Evolutionary conservation across 2,113 vertebrate genomes (phyloP).

Genomic region (Baryphthengus martii): DNA sequence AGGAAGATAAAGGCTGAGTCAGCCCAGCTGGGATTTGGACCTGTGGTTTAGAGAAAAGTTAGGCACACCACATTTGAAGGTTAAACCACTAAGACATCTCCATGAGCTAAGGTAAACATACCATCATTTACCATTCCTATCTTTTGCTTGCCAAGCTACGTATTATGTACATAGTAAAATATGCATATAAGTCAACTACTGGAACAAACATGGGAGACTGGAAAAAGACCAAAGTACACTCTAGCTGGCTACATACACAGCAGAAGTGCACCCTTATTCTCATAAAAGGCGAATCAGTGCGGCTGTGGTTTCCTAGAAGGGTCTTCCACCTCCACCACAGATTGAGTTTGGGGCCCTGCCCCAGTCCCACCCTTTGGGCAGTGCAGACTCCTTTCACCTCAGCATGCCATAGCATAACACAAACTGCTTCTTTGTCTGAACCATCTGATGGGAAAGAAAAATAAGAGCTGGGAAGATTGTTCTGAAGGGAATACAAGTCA

Average conservation of each 20-base stretch:
- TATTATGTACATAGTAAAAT: conserved; percentile 45
- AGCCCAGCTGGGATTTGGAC: conserved; percentile 35
- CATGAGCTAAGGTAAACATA: conserved; percentile 54
- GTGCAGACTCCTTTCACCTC: neutral
- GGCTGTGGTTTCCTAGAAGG: neutral
- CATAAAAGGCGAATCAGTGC: neutral
- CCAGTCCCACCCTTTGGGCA: neutral
- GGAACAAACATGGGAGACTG: neutral
- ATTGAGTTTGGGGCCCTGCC: no score
- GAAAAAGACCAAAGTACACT: neutral
- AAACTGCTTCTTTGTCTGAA: neutral
- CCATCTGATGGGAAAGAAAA: neutral
- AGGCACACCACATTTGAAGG: conserved; percentile 50
- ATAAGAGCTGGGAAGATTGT: neutral
- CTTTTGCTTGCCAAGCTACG: conserved; percentile 38
- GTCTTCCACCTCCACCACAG: neutral
- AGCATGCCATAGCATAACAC: neutral
- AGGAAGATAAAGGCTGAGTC: conserved; percentile 60
- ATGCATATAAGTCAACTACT: neutral
- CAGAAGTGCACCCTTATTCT: neutral
- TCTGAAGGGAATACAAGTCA: conserved; percentile 41
- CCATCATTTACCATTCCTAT: conserved; percentile 45
- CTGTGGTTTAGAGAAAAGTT: conserved; percentile 43
- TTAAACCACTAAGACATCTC: conserved; percentile 52
- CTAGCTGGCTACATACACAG: neutral